Conservation (phyloP, 2,797 vertebrate species). For the Lacerta viridis region DNA sequence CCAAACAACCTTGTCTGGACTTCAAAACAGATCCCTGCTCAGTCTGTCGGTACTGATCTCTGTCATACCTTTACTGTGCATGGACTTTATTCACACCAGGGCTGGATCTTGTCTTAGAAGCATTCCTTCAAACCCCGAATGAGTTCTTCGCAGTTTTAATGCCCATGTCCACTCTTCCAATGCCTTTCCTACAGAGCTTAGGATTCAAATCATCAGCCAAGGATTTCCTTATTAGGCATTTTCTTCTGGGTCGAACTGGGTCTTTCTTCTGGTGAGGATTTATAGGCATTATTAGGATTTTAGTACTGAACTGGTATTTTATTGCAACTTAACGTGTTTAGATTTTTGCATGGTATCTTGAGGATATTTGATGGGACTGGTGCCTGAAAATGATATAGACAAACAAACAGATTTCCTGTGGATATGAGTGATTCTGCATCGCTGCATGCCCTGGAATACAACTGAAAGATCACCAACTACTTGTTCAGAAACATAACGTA, state of each 20-base stretch:
- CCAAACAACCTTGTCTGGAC: neutral
- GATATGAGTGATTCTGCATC: neutral
- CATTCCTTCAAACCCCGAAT: neutral
- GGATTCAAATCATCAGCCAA: neutral
- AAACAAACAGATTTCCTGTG: conserved; percentile 20
- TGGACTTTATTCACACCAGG: neutral
- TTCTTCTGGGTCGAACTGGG: neutral
- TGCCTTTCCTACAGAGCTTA: neutral
- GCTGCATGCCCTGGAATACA: neutral
- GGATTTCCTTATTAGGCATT: neutral
- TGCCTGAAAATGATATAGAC: neutral
- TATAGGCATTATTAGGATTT: neutral
- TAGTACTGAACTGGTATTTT: neutral
- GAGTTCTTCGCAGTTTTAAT: neutral
- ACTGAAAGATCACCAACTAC: neutral
- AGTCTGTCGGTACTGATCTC: neutral
- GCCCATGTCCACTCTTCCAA: too few relatives aligned
- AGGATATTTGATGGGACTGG: neutral
- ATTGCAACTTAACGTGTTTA: neutral
- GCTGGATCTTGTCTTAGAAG: neutral
- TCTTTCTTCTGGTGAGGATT: neutral
- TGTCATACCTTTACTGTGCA: neutral
- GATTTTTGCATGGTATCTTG: neutral
- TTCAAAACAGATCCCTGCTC: neutral
- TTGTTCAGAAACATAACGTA: neutral